Conservation (phyloP, 1,140 invertebrate species). For the Philotrypesis tridentata region DNA sequence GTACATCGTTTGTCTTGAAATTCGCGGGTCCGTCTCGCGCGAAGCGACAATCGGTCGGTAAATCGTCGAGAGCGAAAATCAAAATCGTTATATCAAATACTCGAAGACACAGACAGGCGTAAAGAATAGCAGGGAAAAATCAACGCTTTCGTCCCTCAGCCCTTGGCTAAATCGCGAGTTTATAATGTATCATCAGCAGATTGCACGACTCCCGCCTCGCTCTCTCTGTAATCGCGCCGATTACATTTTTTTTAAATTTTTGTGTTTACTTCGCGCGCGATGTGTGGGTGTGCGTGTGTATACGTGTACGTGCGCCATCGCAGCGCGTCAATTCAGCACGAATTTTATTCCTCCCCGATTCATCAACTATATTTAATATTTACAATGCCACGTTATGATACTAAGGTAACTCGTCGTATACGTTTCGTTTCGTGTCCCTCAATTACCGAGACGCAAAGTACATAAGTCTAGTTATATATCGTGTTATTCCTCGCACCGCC, state of each 20-base stretch:
- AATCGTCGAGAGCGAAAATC: background rate
- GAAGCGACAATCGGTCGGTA: too few species aligned
- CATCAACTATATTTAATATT: constrained; percentile 58
- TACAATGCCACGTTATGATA: constrained; percentile 65
- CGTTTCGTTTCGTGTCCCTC: constrained; percentile 63
- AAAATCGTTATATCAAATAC: background rate
- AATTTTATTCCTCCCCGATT: background rate
- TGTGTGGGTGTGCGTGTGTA: too few species aligned
- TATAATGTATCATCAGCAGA: constrained; percentile 1
- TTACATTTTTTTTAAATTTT: background rate
- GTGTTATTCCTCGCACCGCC: background rate
- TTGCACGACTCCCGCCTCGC: constrained; percentile 48
- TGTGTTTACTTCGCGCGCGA: background rate
- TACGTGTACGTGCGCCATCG: too few species aligned
- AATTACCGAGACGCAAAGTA: constrained; percentile 46
- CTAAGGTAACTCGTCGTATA: constrained; percentile 71
- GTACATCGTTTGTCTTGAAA: background rate
- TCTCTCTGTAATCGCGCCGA: constrained; percentile 24
- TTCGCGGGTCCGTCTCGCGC: too few species aligned
- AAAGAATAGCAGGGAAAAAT: background rate
- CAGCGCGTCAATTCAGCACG: too few species aligned
- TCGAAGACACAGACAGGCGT: too few species aligned
- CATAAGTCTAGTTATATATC: background rate
- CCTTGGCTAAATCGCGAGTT: too few species aligned
- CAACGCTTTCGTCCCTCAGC: background rate